These are phyloP conservation scores for Meloidogyne exigua DNA, from an alignment of 1,140 invertebrate genomes.

Conservation along the genomic window DNA sequence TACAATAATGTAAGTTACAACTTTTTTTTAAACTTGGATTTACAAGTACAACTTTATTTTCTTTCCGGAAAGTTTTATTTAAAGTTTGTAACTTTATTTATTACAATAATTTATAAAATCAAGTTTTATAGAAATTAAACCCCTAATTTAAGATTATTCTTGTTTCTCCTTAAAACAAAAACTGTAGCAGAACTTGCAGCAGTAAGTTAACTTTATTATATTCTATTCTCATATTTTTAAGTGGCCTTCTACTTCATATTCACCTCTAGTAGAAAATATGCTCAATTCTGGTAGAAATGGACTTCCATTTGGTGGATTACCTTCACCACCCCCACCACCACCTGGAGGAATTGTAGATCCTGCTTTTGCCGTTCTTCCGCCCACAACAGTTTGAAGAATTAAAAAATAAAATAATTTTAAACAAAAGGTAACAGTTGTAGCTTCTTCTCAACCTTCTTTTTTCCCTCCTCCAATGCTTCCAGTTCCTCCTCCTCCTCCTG, in stretches of 20 bases:
- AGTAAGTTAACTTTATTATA: too few relatives aligned
- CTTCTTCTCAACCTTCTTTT: constrained; percentile 49
- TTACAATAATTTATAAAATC: too few relatives aligned
- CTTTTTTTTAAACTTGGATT: neutral
- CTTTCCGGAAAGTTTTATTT: neutral
- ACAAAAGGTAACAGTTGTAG: constrained; percentile 18
- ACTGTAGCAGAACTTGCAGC: neutral
- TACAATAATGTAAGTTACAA: neutral
- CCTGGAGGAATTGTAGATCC: constrained; percentile 32
- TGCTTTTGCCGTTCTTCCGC: constrained; percentile 54
- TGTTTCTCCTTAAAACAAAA: neutral
- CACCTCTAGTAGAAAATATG: constrained; percentile 45
- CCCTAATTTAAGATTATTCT: neutral
- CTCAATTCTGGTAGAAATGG: constrained; percentile 58
- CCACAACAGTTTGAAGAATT: constrained; percentile 61
- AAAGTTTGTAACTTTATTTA: too few relatives aligned
- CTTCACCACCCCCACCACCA: neutral
- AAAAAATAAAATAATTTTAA: constrained; percentile 59
- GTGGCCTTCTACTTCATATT: neutral
- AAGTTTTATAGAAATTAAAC: too few relatives aligned
- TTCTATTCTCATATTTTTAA: neutral
- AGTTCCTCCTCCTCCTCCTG: constrained; percentile 48
- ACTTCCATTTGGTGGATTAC: constrained; percentile 29
- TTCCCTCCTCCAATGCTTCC: constrained; percentile 57
- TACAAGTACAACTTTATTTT: neutral